These are phyloP conservation scores for Chondrilla cf. caribensis DNA, from an alignment of 37 sponge, comb jelly and placozoan genomes.

Conservation along the genomic window DNA sequence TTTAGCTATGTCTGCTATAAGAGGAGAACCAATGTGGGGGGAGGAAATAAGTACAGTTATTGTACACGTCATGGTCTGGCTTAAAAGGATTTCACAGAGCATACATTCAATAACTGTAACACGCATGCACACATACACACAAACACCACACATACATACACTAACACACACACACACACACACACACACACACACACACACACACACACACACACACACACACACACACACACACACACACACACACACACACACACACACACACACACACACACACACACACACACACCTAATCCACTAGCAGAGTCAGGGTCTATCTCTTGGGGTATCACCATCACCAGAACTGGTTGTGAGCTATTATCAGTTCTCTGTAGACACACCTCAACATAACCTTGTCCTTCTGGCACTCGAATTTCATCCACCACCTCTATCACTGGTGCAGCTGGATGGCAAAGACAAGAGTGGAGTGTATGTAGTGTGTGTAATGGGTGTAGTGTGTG, in stretches of 20 bases:
- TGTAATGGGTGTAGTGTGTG: too few relatives aligned
- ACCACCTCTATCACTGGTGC: too few relatives aligned
- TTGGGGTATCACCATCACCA: not conserved
- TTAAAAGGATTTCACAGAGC: too few relatives aligned
- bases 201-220: not conserved
- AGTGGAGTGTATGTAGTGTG: too few relatives aligned
- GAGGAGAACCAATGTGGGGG: too few relatives aligned
- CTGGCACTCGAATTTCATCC: not conserved
- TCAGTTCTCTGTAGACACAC: not conserved
- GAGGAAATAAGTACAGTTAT: too few relatives aligned
- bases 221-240: not conserved
- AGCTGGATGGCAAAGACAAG: too few relatives aligned
- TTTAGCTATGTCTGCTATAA: not conserved
- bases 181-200: not conserved
- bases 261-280: not conserved
- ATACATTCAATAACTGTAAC: too few relatives aligned
- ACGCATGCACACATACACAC: not conserved
- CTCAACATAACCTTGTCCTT: not conserved
- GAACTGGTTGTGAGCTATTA: not conserved
- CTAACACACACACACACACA: not conserved
- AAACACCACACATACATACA: not conserved
- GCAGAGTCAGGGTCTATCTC: not conserved
- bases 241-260: not conserved
- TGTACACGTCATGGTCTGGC: too few relatives aligned
- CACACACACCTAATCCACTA: not conserved